A percentile compares a stretch with the other conserved stretches of the same genome.
Conservation (phyloP, 2,113 vertebrate species). For the Salvelinus fontinalis region DNA sequence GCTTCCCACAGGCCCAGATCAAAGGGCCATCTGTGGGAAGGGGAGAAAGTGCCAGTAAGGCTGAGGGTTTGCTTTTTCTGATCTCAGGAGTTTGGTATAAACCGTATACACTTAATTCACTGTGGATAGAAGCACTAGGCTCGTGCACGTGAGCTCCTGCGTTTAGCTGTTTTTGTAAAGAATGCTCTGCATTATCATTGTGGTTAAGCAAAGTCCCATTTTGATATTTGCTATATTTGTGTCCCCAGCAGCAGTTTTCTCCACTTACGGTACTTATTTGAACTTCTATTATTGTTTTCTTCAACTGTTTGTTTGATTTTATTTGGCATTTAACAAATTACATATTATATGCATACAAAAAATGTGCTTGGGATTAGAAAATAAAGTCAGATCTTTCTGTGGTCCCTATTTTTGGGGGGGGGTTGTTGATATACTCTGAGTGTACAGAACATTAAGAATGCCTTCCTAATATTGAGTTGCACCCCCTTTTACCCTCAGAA, state of each 20-base stretch:
- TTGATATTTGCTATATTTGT: not conserved
- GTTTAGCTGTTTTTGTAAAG: conserved; percentile 15
- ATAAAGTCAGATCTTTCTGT: too few relatives aligned
- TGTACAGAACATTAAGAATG: too few relatives aligned
- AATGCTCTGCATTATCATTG: conserved; percentile 17
- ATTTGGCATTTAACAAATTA: too few relatives aligned
- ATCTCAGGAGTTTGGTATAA: conserved; percentile 33
- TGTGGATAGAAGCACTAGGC: conserved; percentile 35
- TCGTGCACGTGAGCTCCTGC: conserved; percentile 19
- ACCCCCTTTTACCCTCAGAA: too few relatives aligned
- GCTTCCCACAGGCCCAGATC: conserved; percentile 32
- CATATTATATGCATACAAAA: too few relatives aligned
- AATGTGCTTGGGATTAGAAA: too few relatives aligned
- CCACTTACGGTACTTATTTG: not conserved
- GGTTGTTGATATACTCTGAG: too few relatives aligned
- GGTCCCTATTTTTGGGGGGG: too few relatives aligned
- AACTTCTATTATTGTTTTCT: too few relatives aligned
- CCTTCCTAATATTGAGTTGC: too few relatives aligned
- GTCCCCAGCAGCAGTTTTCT: not conserved
- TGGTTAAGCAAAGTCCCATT: not conserved
- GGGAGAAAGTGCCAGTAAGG: conserved; percentile 34
- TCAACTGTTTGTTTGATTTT: too few relatives aligned
- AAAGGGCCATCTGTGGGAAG: conserved; percentile 54
- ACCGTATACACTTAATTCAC: conserved; percentile 31
- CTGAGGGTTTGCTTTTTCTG: conserved; percentile 43